Base-by-base conservation (phyloP, 2,797 vertebrate genomes). In the Sebastes dallii region DNA sequence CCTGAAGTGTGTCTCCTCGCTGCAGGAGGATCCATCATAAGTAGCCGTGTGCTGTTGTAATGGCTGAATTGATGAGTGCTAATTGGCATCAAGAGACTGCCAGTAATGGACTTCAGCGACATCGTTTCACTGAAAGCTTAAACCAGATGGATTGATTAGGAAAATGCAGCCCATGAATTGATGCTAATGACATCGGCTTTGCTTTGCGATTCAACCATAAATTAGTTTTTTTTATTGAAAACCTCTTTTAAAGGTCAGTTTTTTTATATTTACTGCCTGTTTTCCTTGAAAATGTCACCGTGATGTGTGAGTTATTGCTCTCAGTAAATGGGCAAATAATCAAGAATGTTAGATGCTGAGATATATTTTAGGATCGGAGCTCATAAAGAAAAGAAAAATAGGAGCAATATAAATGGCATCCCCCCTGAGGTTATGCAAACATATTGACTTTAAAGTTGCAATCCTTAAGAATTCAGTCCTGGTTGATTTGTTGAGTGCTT, bases 21-120 rank as follows among this genome's bases (percentile, higher is more conserved):
- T 77, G 78, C 6, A 7, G 66, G 82, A 82, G 82, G 77, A 88
- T 92, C 81, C 77, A 86, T 94, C 80, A 82, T 54, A 20, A 89
- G 80, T 68, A 69, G 79, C 65, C 75, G 54, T 24, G 46, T 42
- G 22, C 34, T 34, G 71, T 59, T 61, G 72, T 86, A 86, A 80
- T 79, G 72, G 73, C 52, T 72, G 71, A 82, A 77, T 72, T 81
- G 84, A 91, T 83, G 77, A 83, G 68, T 11, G 36, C 62, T 83
- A 88, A 94, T 91, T 86, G 80, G 81, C 69, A 67, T 77, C 78
- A 7, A 70, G 75, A 82, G 81, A 83, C 74, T 60, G 58, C 29
- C 55, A 24, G 69, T 82, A 83, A 83, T 82, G 85, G 75, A 86
- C 66, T 66, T 65, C 13, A n/a, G 18, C 16, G 24, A 25, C 72